Percentiles rank a stretch among this genome's conserved stretches.
Evolutionary conservation across 2,113 vertebrate genomes (phyloP).

Genomic region (Cochlearius cochlearius): DNA sequence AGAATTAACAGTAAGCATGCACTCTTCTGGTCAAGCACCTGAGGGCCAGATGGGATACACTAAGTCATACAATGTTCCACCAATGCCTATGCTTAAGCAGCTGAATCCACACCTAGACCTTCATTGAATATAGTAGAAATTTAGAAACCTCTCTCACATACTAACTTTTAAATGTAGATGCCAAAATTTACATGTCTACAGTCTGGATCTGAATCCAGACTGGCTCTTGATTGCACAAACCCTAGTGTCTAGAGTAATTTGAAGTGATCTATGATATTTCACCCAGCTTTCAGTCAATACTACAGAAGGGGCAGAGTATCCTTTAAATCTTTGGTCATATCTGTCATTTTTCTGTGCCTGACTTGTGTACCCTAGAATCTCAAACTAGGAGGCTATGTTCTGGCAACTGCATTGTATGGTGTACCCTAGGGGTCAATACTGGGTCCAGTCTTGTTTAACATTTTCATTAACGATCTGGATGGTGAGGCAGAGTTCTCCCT

Average conservation of each 20-base stretch:
- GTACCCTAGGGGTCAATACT: not conserved
- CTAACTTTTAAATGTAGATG: not conserved
- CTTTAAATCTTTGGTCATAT: not conserved
- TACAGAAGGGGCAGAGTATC: not conserved
- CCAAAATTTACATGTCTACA: not conserved
- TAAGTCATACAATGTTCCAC: not conserved
- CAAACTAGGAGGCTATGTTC: not conserved
- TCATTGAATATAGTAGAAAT: not conserved
- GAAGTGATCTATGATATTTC: not conserved
- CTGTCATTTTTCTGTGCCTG: not conserved
- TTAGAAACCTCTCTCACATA: not conserved
- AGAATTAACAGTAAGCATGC: not conserved
- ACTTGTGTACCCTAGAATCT: not conserved
- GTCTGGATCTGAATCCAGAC: not conserved
- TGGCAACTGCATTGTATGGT: not conserved
- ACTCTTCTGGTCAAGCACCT: not conserved
- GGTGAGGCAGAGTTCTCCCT: not conserved
- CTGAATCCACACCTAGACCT: not conserved
- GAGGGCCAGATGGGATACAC: rapidly evolving
- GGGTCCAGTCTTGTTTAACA: not conserved
- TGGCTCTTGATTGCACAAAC: rapidly evolving
- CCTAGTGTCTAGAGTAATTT: not conserved
- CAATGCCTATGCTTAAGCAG: not conserved
- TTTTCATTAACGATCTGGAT: not conserved
- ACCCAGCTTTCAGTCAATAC: not conserved